Percentiles rank a stretch among this genome's conserved stretches.
Conservation (phyloP, 2,888 invertebrate species). For the Tetragonisca angustula region DNA sequence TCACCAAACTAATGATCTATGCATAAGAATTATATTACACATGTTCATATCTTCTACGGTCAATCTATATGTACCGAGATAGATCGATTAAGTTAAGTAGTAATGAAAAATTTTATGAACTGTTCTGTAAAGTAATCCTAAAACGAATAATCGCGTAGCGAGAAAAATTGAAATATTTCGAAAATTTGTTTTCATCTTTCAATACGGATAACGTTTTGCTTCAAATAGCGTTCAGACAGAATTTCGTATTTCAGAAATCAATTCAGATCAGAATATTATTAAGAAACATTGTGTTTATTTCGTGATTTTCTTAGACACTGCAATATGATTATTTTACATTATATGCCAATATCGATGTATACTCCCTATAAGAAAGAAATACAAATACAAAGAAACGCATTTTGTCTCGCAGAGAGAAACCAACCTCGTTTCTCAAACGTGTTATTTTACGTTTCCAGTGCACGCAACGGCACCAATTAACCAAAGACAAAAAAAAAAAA, state of each 20-base stretch:
- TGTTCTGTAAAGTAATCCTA: not conserved
- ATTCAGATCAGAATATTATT: no score
- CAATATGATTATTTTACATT: no score
- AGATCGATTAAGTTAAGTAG: not conserved
- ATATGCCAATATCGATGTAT: no score
- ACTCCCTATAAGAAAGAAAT: no score
- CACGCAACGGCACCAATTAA: conserved; percentile 23
- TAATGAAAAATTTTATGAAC: not conserved
- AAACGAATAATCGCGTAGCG: not conserved
- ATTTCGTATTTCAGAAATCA: no score
- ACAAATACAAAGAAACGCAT: no score
- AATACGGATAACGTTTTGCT: no score
- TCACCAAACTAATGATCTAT: conserved; percentile 6
- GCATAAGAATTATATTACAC: not conserved
- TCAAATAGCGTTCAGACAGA: no score
- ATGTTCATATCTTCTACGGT: not conserved
- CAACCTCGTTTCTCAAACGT: no score
- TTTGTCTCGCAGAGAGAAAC: no score
- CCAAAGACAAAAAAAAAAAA: not conserved
- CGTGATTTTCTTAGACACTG: no score
- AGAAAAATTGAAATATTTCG: not conserved
- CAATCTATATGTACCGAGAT: not conserved
- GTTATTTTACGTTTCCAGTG: conserved; percentile 54
- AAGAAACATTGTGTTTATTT: no score
- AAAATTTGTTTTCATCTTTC: not conserved